Conservation (phyloP, 2,888 invertebrate species). For the Pycnomerus fuliginosus region DNA sequence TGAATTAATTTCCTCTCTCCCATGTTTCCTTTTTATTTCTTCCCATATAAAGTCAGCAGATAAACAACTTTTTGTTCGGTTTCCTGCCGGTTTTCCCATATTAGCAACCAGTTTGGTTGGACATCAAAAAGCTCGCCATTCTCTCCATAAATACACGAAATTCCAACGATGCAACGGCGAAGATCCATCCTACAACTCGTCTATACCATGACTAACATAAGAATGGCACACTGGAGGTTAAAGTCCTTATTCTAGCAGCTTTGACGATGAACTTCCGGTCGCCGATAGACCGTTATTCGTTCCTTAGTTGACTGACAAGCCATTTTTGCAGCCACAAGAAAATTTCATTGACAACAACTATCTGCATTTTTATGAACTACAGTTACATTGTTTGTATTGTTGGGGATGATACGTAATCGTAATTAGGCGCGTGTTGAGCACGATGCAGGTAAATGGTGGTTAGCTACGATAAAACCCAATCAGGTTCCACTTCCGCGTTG, state of each 20-base stretch:
- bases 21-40: no score
- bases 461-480: conserved; percentile 12
- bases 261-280: conserved; percentile 50
- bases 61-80: no score
- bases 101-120: no score
- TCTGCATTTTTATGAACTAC: conserved; percentile 1
- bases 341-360: conserved; percentile 8
- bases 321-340: conserved; percentile 2
- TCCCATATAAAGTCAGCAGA: no score
- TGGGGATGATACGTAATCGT: conserved; percentile 5
- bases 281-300: conserved; percentile 48
- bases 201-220: conserved; percentile 16
- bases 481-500: conserved; percentile 21
- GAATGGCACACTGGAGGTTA: conserved; percentile 41
- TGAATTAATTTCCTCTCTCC: no score
- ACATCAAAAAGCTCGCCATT: no score
- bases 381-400: conserved; percentile 15
- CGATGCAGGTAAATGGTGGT: conserved; percentile 15
- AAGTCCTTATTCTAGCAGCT: conserved; percentile 51
- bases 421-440: conserved; percentile 7
- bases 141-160: no score
- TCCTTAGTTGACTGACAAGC: conserved; percentile 27
- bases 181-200: conserved; percentile 11
- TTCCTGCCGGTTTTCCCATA: no score
- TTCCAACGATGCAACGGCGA: conserved; percentile 6